Evolutionary conservation across 2,797 vertebrate genomes (phyloP).

Genomic region (Erethizon dorsatum): DNA sequence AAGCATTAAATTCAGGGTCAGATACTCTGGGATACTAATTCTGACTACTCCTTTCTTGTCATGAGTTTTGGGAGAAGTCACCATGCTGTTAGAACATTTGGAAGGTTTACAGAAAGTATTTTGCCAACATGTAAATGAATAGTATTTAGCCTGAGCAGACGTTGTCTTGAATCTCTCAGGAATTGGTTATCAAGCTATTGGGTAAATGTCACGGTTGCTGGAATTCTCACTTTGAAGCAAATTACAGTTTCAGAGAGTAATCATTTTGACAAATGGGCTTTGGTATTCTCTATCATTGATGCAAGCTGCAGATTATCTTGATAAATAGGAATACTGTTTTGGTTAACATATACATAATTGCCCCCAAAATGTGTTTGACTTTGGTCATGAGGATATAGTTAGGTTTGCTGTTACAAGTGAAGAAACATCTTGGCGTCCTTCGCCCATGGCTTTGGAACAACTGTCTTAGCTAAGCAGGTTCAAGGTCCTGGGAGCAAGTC

Average conservation of each 20-base stretch:
- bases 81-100: background rate
- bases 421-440: slow-evolving; percentile 1
- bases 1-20: background rate
- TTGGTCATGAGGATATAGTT: background rate
- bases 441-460: background rate
- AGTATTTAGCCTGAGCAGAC: slow-evolving; percentile 42
- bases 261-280: slow-evolving; percentile 42
- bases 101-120: slow-evolving; percentile 49
- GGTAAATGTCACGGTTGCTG: slow-evolving; percentile 33
- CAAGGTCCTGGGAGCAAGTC: background rate
- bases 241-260: slow-evolving; percentile 34
- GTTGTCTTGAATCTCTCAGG: slow-evolving; percentile 21
- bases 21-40: slow-evolving; percentile 40
- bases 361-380: background rate
- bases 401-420: background rate
- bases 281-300: slow-evolving; percentile 53
- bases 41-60: slow-evolving; percentile 16
- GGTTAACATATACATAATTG: background rate
- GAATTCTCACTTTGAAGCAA: slow-evolving; percentile 66
- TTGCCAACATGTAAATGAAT: slow-evolving; percentile 48
- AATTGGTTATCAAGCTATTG: slow-evolving; percentile 23
- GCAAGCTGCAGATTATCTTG: slow-evolving; percentile 2
- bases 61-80: slow-evolving; percentile 34
- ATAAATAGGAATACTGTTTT: slow-evolving; percentile 16
- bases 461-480: background rate